Base-by-base conservation (phyloP, 2,888 invertebrate species). In the Trachelus iudaicus region DNA sequence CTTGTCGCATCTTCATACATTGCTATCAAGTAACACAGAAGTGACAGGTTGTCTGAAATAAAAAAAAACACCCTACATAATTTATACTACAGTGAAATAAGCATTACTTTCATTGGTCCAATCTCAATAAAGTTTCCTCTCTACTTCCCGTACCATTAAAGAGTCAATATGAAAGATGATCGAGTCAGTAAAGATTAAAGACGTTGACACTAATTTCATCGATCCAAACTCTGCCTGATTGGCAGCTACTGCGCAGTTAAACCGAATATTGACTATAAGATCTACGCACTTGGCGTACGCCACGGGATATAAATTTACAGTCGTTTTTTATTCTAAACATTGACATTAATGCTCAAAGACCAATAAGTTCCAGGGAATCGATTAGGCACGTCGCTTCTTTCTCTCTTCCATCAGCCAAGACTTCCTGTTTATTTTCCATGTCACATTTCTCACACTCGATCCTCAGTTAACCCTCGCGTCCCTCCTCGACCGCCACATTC, bases 251-350 rank as follows among this genome's bases (percentile, higher is more conserved):
- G 77, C 82, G 80, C 77, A 78, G 73, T 56, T 56, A 23, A 23
- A 23, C 56, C 9, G 56, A 56, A 56, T 56, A 56, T 56, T 15
- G 23, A 23, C 15, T 9, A 2, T 23, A 56, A 81, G 76, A 77
- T 81, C 82, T 83, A 83, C 84, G 83, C 83, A 81, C 83, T 84
- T 84, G 82, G 83, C 84, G 77, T 82, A 56, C 23, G 23, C 23
- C 56, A 56, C 23, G 23, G 23, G 6, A 56, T 56, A 56, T 56
- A 56, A 23, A 56, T 56, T 56, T 56, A 56, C 56, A 56, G 23
- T 9, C 2, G 23, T 23, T 6, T 23, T 56, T 15, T 56, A 23
- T 23, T 56, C 3, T 2, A 6, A 56, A 56, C 56, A 15, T 56
- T 56, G 56, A 56, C 56, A 56, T 56, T 56, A 56, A 56, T 56